Evolutionary conservation across 1,140 invertebrate genomes (phyloP), one percentile per base, ranked within the genome.

Genomic region (Drosophila leontia): DNA sequence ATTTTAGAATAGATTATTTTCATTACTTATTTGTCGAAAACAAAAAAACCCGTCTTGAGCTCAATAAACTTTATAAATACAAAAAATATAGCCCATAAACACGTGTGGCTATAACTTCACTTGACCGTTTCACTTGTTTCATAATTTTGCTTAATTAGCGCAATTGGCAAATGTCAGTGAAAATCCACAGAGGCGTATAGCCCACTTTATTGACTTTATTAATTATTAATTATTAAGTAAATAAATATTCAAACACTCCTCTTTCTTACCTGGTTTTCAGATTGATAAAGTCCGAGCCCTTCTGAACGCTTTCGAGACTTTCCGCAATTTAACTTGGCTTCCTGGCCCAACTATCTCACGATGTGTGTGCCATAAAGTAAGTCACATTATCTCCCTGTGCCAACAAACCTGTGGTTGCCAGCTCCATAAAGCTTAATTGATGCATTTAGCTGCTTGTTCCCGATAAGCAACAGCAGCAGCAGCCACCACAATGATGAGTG

Each of bases 401-500:
- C 44, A 72, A 72, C 70, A 59, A 6, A 26, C 19, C 8, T 19
- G 17, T 35, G 29, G 23, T 78, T 75, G 62, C 64, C 65, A 79
- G 59, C 70, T 53, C 63, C 81, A 83, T 83, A 76, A 72, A 80
- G 50, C 81, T 80, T 67, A 88, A 87, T 87, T 86, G 76, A 86
- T 82, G 82, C 80, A 76, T 87, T 72, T 80, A 60, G 71, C 83
- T 87, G 83, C 71, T 62, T 55, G 79, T 74, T 65, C 57, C 50
- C 68, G 83, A 86, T 86, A 86, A 86, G 76, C 63, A 26, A 17
- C 17, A 55, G 11, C 44, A 85, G 76, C 63, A 19, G 26, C 32
- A 51, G 29, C 50, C 47, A 48, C 9, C 48, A 50, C 26, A 17
- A 71, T 69, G 60, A 79, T 87, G 68, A 65, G 51, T 69, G 63